These are phyloP conservation scores for Yponomeuta evonymella DNA, from an alignment of 2,888 invertebrate species.

Conservation along the genomic window DNA sequence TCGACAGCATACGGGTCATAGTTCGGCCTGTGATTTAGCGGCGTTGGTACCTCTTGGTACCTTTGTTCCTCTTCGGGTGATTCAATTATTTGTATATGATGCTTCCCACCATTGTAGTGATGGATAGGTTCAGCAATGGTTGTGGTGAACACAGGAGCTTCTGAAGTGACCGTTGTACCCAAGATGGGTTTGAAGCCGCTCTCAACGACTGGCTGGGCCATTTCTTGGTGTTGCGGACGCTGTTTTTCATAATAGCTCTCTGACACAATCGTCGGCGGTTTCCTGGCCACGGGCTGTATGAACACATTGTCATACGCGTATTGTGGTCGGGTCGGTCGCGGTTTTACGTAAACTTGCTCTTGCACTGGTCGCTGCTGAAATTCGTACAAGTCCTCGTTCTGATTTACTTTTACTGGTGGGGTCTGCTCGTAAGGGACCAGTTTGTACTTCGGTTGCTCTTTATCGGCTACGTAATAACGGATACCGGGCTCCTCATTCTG, in stretches of 20 bases:
- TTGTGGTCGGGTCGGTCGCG: constrained; percentile 48
- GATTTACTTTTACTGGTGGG: constrained; percentile 39
- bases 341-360: constrained; percentile 50
- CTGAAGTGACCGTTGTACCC: constrained; percentile 35
- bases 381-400: constrained; percentile 33
- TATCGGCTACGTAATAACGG: constrained; percentile 57
- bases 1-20: constrained; percentile 52
- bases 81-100: constrained; percentile 32
- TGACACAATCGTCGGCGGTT: constrained; percentile 49
- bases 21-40: constrained; percentile 32
- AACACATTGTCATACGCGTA: constrained; percentile 42
- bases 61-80: constrained; percentile 20
- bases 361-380: constrained; percentile 41
- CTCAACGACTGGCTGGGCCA: constrained; percentile 48
- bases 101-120: constrained; percentile 36
- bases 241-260: constrained; percentile 62
- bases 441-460: constrained; percentile 56
- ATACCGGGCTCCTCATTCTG: constrained; percentile 41
- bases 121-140: constrained; percentile 28
- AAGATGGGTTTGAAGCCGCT: constrained; percentile 61
- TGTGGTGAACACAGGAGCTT: constrained; percentile 36
- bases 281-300: constrained; percentile 33
- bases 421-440: constrained; percentile 71
- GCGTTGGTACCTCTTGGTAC: neutral
- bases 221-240: constrained; percentile 29